phyloP scores from a whole-genome alignment of 2,113 vertebrate genomes.

The Nymphicus hollandicus region DNA sequence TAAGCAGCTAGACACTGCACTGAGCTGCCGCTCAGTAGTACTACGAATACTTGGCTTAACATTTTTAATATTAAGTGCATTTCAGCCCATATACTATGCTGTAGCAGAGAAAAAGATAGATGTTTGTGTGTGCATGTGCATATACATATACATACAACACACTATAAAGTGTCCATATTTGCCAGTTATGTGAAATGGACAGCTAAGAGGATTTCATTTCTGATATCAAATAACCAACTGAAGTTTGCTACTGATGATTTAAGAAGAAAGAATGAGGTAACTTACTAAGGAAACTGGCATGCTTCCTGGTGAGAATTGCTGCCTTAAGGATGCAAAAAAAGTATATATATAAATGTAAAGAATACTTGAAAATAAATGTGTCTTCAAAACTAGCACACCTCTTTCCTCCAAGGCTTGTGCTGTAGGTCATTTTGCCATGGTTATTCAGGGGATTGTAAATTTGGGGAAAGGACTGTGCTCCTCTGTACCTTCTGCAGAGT shows the following conservation, averaged over 20 bases:
- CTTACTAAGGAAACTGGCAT: neutral
- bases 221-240: neutral
- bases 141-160: too few relatives aligned
- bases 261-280: neutral
- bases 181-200: neutral
- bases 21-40: neutral
- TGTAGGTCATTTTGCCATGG: neutral
- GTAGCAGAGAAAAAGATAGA: neutral
- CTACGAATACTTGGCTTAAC: neutral
- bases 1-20: neutral
- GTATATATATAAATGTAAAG: rapidly evolving
- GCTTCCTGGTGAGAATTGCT: neutral
- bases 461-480: neutral
- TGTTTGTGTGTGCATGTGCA: neutral
- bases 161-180: neutral
- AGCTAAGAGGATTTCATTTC: neutral
- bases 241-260: neutral
- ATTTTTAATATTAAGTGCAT: neutral
- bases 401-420: neutral
- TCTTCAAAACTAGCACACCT: neutral
- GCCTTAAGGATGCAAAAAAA: neutral
- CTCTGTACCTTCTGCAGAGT: neutral
- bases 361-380: neutral
- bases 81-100: neutral
- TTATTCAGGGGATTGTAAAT: neutral